Base-by-base conservation (phyloP, 2,888 invertebrate species). In the Daptonema setosum region DNA sequence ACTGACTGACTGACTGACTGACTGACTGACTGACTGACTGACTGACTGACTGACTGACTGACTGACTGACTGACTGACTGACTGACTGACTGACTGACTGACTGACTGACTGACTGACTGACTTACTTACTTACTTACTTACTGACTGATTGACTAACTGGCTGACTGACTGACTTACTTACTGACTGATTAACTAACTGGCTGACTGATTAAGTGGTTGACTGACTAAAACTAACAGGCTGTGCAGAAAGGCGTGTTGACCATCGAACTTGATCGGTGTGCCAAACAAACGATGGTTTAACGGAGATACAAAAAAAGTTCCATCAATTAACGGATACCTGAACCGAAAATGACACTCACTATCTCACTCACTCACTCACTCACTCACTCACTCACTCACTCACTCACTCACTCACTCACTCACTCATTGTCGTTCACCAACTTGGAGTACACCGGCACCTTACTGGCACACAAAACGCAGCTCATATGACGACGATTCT, bases 221-320 rank as follows among this genome's bases (percentile, higher is more conserved):
- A n/a, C n/a, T n/a, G n/a, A n/a, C 8, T 3, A 14, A 45, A 54
- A 24, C 54, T 47, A 17, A 54, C 59, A 91, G 87, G 61, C 87
- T 87, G 62, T 87, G 86, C 72, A 93, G 77, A 75, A 80, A 93
- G 73, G 86, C 84, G 64, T 82, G 82, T 65, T 85, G 82, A 61
- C 85, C 85, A 73, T 91, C 90, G 63, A 84, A 82, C 76, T 85
- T 85, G 65, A 87, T 86, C 2, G 48, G 41, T 11, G 26, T 82
- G 70, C 85, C 86, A 66, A 80, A 80, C 70, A 81, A 81, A 68
- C 83, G 82, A 73, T 91, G 87, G 70, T 87, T 86, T 63, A 84
- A 80, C 35, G 95, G 91, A 66, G 90, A 90, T 60, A 95, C 78
- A 78, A 95, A 97, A 78, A 97, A 88, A 41, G 91, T 90, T 57